Evolutionary conservation across 2,888 invertebrate genomes (phyloP), one percentile per base, ranked within the genome.

Genomic region (Malthinus seriepunctatus): DNA sequence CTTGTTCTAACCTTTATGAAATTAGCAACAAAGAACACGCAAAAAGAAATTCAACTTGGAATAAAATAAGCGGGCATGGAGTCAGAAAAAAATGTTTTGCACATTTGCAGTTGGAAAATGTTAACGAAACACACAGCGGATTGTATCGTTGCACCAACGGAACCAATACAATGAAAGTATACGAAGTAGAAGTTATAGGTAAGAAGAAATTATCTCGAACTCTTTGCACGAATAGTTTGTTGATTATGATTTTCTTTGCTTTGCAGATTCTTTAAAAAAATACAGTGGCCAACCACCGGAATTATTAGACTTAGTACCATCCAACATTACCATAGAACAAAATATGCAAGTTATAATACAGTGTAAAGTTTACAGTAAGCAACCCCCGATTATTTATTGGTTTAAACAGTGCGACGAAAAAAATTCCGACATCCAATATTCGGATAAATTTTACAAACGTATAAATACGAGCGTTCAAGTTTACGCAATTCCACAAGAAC

Each of bases 331-430:
- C 5, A 66, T 71, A 37, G 60, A 67, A 9, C 63, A 70, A 32
- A 74, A 74, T 52, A 67, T 70, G 49, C 73, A 74, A 62, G 66
- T 76, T 14, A 74, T 74, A 10, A 73, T 78, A 12, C 75, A 74
- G 31, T 78, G 78, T 61, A 76, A 73, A 56, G 72, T 74, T n/a
- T 71, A 70, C 32, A 76, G 76, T 56, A 68, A 70, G 38, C 69
- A 70, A 10, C 73, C 72, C 1, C 75, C 75, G 0, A 68, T 68
- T 44, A 74, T 78, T 35, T 69, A 72, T 55, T 78, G 78, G 78
- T 73, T 77, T 56, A 77, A 76, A 61, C 73, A 73, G 61, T 73
- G 75, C 51, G 70, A 70, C 56, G 69, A 68, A 5, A 63, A 63
- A 11, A 72, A 69, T 46, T 74, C 75, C 60, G 73, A 75, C 51